These are phyloP conservation scores for Seriola quinqueradiata DNA, from an alignment of 2,113 vertebrate species.

Conservation along the genomic window DNA sequence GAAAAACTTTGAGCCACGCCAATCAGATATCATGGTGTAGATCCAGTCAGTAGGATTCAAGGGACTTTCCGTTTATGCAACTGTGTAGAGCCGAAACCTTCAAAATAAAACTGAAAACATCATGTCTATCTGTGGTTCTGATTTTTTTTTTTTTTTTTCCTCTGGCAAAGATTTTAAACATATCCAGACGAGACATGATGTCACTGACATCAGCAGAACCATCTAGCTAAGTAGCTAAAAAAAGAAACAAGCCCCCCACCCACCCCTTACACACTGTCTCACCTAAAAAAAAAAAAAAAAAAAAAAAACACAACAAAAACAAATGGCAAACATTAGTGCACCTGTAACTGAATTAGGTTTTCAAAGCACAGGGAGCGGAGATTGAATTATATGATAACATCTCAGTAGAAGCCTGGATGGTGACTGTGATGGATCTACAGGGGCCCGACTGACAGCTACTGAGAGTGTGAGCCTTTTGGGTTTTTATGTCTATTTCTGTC, in stretches of 20 bases:
- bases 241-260: neutral
- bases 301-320: neutral
- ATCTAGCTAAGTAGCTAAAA: conserved; percentile 34
- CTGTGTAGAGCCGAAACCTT: conserved; percentile 8
- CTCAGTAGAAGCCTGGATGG: conserved; percentile 28
- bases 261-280: too few relatives aligned
- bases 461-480: conserved; percentile 13
- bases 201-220: conserved; percentile 50
- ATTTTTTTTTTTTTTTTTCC: neutral
- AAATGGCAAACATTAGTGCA: conserved; percentile 19
- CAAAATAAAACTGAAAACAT: conserved; percentile 45
- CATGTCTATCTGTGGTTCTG: neutral
- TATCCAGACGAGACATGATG: conserved; percentile 63
- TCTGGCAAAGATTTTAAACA: conserved; percentile 27
- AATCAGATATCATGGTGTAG: conserved; percentile 50
- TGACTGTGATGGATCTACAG: conserved; percentile 27
- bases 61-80: conserved; percentile 22
- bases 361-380: neutral
- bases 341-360: conserved; percentile 60
- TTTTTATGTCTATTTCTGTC: conserved; percentile 8
- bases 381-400: conserved; percentile 54
- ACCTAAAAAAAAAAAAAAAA: neutral
- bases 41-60: conserved; percentile 1
- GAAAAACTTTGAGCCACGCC: neutral
- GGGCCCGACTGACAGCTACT: conserved; percentile 23